These are phyloP conservation scores for Syndactyla subalaris DNA, from an alignment of 2,797 vertebrate species.

Conservation along the genomic window DNA sequence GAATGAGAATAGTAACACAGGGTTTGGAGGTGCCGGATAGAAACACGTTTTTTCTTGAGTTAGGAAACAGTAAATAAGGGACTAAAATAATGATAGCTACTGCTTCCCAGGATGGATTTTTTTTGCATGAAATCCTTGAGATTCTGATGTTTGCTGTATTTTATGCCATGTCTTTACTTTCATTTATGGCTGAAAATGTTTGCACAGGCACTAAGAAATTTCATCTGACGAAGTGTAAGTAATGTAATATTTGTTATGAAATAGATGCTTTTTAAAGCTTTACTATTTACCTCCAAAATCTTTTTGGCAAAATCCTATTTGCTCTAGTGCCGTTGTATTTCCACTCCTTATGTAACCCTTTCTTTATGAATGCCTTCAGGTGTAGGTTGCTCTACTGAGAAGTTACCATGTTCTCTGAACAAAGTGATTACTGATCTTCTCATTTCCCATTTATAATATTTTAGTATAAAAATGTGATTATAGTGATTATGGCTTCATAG, in stretches of 20 bases:
- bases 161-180: conserved; percentile 68
- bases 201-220: conserved; percentile 38
- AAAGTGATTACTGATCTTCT: background rate
- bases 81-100: conserved; percentile 67
- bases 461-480: background rate
- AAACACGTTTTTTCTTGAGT: background rate
- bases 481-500: background rate
- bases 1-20: background rate
- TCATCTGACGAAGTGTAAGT: conserved; percentile 72
- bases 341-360: background rate
- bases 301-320: background rate
- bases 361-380: background rate
- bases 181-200: conserved; percentile 71
- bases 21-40: background rate
- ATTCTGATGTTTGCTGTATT: conserved; percentile 70
- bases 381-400: background rate
- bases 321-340: background rate
- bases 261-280: background rate
- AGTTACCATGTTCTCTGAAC: background rate
- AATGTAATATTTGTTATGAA: background rate
- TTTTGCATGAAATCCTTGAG: conserved; percentile 42
- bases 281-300: background rate
- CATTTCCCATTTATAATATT: background rate
- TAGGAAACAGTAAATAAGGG: conserved; percentile 7
- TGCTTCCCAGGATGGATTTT: conserved; percentile 23